Evolutionary conservation across 2,113 vertebrate species (phyloP).

Genomic region (Petrocephalus zakoni): DNA sequence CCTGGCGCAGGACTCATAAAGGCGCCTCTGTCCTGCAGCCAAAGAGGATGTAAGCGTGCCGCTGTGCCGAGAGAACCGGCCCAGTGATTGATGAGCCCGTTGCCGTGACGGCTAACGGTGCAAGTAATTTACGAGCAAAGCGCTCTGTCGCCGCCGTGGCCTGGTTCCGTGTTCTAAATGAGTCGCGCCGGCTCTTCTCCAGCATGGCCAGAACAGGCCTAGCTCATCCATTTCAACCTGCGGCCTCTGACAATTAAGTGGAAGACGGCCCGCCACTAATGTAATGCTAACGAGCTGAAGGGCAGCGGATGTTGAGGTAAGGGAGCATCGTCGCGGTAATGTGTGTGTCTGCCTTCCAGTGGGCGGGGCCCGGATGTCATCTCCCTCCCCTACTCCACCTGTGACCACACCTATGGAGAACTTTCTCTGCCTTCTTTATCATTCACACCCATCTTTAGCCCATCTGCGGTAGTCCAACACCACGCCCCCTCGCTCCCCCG

Average conservation of each 20-base stretch:
- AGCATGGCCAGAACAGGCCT: slow-evolving; percentile 10
- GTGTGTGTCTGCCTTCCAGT: neutral
- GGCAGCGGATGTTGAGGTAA: neutral
- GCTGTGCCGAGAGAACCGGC: slow-evolving; percentile 31
- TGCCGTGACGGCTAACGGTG: slow-evolving; percentile 48
- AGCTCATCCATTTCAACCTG: slow-evolving; percentile 55
- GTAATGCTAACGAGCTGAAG: slow-evolving; percentile 59
- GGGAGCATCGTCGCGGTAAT: neutral
- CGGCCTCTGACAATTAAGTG: slow-evolving; percentile 62
- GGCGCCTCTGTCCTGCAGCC: slow-evolving; percentile 20
- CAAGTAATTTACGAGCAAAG: slow-evolving; percentile 56
- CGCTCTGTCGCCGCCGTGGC: slow-evolving; percentile 54
- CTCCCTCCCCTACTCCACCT: neutral
- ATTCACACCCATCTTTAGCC: neutral
- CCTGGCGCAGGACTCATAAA: neutral
- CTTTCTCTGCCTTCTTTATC: neutral
- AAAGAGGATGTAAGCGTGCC: slow-evolving; percentile 25
- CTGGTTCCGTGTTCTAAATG: slow-evolving; percentile 51
- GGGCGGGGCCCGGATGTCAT: neutral
- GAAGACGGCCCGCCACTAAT: slow-evolving; percentile 57
- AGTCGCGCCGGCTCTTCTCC: slow-evolving; percentile 32
- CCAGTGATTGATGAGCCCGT: slow-evolving; percentile 54
- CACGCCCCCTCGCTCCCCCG: slow-evolving; percentile 29
- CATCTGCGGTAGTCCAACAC: neutral
- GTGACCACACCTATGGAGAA: neutral